Evolutionary conservation across 2,888 invertebrate species (phyloP).

Genomic region (Caradrina kadenii): DNA sequence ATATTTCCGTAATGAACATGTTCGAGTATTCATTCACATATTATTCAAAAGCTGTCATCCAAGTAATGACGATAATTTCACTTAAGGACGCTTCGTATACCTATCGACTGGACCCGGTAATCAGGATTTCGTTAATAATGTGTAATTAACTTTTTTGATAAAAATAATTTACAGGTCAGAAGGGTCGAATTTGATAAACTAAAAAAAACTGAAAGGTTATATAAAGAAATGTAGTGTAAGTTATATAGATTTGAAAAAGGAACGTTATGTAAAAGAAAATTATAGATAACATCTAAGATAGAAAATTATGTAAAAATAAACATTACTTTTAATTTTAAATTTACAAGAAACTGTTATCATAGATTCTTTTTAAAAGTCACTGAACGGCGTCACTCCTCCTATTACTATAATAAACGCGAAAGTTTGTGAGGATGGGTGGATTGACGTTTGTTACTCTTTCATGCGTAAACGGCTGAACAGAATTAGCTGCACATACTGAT

Average conservation of each 20-base stretch:
- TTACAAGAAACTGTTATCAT: neutral
- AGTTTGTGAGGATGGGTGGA: too few species aligned
- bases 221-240: too few species aligned
- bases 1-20: slow-evolving; percentile 15
- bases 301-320: neutral
- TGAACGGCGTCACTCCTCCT: too few species aligned
- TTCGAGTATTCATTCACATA: neutral
- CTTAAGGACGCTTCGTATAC: neutral
- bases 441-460: too few species aligned
- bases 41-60: slow-evolving; percentile 1
- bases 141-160: neutral
- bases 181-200: neutral
- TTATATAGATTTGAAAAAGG: neutral
- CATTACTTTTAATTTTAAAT: neutral
- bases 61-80: slow-evolving; percentile 31
- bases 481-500: too few species aligned
- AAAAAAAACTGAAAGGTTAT: too few species aligned
- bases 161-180: neutral
- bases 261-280: neutral
- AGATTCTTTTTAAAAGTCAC: neutral
- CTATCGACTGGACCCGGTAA: neutral
- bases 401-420: too few species aligned
- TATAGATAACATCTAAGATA: neutral
- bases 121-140: neutral
- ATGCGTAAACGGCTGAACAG: too few species aligned